These are phyloP conservation scores for Alexandromys oeconomus DNA, from an alignment of 2,797 vertebrate genomes.

Conservation along the genomic window DNA sequence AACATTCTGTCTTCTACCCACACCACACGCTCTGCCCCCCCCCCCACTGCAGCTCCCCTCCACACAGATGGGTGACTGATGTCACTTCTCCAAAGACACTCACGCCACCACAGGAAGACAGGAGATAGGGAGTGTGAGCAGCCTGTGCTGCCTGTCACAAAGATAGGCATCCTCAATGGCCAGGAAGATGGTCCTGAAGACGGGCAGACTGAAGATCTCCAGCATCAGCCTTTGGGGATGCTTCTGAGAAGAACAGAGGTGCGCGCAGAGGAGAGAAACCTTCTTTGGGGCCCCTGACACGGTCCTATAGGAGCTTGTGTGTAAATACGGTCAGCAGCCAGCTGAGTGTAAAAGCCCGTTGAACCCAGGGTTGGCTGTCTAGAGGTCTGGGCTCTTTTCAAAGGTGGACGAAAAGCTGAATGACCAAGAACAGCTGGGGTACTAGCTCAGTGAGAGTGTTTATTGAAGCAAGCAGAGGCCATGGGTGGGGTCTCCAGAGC, in stretches of 20 bases:
- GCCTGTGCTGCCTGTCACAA: neutral
- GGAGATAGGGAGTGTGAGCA: neutral
- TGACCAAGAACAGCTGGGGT: neutral
- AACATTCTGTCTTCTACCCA: neutral
- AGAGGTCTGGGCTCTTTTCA: neutral
- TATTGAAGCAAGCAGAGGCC: neutral
- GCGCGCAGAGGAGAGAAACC: neutral
- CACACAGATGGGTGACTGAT: too few species aligned
- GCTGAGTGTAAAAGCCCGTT: neutral
- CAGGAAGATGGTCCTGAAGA: neutral
- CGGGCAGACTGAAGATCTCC: neutral
- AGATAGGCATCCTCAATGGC: neutral
- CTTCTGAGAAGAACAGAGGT: neutral
- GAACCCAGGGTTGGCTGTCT: neutral
- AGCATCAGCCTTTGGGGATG: neutral
- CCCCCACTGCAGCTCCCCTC: neutral
- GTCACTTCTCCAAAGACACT: neutral
- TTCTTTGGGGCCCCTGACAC: neutral
- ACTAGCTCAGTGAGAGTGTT: neutral
- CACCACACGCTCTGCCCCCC: accelerated
- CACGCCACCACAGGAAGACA: neutral
- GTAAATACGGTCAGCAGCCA: neutral
- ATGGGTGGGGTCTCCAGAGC: neutral
- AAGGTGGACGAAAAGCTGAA: neutral
- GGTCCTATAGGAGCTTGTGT: neutral